These are phyloP conservation scores for Dendrolimus houi DNA, from an alignment of 2,888 invertebrate species.

Conservation along the genomic window DNA sequence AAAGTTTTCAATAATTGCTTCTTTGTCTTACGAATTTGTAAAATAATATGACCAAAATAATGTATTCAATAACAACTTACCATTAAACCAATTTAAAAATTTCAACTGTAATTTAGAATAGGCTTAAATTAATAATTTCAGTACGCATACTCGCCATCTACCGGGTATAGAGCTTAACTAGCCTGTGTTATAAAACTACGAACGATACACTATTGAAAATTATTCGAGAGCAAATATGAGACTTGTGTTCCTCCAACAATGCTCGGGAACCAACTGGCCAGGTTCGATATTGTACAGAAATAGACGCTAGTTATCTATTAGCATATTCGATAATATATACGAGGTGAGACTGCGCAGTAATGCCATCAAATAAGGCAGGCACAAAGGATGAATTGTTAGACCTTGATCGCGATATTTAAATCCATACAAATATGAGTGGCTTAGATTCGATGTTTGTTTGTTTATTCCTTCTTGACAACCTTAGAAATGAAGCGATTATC, in stretches of 20 bases:
- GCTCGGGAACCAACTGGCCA: neutral
- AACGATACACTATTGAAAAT: neutral
- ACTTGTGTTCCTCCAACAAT: neutral
- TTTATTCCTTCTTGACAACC: no score
- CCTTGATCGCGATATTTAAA: neutral
- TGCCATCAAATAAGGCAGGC: slow-evolving; percentile 11
- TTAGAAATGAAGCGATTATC: no score
- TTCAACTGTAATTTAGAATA: no score
- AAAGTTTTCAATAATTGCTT: no score
- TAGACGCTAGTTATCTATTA: slow-evolving; percentile 3
- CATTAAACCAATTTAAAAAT: no score
- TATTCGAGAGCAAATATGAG: neutral
- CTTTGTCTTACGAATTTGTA: no score
- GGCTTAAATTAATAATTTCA: no score
- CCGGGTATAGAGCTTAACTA: neutral
- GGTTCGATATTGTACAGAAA: slow-evolving; percentile 15
- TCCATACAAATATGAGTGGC: neutral
- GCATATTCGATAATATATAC: neutral
- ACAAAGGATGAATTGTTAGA: slow-evolving; percentile 11
- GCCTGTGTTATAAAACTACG: neutral
- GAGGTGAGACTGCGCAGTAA: slow-evolving; percentile 13
- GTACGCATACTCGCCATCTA: slow-evolving; percentile 15
- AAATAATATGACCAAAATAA: no score
- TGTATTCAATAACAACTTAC: no score
- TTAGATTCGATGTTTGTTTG: no score